Percentiles rank a stretch among this genome's conserved stretches.
Evolutionary conservation across 1,140 invertebrate species (phyloP).

Genomic region (Ridgeia piscesae): DNA sequence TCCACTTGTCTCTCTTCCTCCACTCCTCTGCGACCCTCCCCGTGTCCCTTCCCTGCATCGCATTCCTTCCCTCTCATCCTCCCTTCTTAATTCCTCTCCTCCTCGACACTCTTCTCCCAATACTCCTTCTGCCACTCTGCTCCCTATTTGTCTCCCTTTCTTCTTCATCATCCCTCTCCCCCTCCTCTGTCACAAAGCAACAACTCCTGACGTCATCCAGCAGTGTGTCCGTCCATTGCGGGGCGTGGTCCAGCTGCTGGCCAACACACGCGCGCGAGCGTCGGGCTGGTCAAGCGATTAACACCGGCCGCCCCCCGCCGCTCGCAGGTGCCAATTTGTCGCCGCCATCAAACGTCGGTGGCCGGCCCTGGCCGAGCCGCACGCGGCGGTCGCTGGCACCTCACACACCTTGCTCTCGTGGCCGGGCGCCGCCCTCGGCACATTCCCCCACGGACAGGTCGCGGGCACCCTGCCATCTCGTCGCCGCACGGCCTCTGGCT

Average conservation of each 20-base stretch:
- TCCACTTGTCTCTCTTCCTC: too few relatives aligned
- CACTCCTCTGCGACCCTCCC: too few relatives aligned
- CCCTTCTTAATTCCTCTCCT: too few relatives aligned
- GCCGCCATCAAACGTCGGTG: not conserved
- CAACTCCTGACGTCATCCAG: not conserved
- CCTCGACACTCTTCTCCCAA: too few relatives aligned
- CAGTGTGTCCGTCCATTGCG: not conserved
- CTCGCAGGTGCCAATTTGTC: slow-evolving; percentile 3
- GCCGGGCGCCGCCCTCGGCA: too few relatives aligned
- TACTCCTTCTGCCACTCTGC: too few relatives aligned
- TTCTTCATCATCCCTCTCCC: not conserved
- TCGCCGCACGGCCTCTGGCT: not conserved
- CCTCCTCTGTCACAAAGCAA: not conserved
- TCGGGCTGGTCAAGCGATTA: not conserved
- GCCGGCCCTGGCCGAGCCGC: not conserved
- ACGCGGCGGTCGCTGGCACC: not conserved
- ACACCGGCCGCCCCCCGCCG: not conserved
- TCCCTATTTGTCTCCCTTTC: not conserved
- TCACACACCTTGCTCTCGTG: not conserved
- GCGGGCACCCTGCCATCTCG: not conserved
- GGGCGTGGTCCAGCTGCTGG: not conserved
- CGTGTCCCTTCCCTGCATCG: too few relatives aligned
- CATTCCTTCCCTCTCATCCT: too few relatives aligned
- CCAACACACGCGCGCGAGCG: too few relatives aligned
- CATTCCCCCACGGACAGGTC: not conserved